Conservation (phyloP, 2,888 invertebrate species). For the Crepidodera aurea region DNA sequence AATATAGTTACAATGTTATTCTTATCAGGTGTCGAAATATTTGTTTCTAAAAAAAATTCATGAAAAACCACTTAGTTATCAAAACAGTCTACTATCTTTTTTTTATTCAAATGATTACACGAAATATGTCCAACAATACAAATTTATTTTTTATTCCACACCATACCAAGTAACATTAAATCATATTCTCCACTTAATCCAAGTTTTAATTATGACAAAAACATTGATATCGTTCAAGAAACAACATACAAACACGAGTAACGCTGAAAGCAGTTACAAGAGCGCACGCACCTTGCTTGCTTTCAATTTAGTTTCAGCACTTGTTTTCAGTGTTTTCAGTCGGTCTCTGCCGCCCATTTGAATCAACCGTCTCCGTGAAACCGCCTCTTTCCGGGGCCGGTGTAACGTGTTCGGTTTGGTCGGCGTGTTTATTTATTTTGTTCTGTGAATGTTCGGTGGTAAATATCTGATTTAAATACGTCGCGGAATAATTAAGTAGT, state of each 20-base stretch:
- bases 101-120: too few species aligned
- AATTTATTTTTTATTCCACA: too few species aligned
- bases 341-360: constrained; percentile 17
- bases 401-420: not conserved
- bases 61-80: too few species aligned
- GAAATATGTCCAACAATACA: too few species aligned
- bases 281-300: constrained; percentile 14
- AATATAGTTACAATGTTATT: too few species aligned
- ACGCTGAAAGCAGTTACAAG: not conserved
- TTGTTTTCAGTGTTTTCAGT: constrained; percentile 24
- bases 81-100: too few species aligned
- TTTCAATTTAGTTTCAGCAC: constrained; percentile 13
- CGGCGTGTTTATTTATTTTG: not conserved
- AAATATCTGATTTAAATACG: not conserved
- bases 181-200: too few species aligned
- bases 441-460: not conserved
- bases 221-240: not conserved
- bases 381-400: not conserved
- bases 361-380: constrained; percentile 6
- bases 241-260: constrained; percentile 4
- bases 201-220: too few species aligned
- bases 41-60: too few species aligned
- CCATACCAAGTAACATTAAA: too few species aligned
- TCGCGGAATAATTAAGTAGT: not conserved
- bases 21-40: too few species aligned